Percentiles rank a stretch among this genome's conserved stretches.
Conservation (phyloP, 1,140 invertebrate species). For the Forficula auricularia region DNA sequence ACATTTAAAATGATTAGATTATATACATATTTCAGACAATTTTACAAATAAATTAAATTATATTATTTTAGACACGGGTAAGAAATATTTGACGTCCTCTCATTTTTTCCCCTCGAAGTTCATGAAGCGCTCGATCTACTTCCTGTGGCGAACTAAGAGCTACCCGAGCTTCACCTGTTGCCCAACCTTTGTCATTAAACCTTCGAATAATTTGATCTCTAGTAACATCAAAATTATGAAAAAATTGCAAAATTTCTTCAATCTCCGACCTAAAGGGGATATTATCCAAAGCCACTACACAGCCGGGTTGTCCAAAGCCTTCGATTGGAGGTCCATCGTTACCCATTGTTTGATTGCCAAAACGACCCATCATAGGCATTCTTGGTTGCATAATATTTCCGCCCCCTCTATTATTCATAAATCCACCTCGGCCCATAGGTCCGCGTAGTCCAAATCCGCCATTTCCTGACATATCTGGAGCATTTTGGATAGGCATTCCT, state of each 20-base stretch:
- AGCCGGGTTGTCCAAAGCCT: conserved; percentile 57
- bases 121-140: conserved; percentile 50
- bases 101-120: conserved; percentile 24
- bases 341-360: neutral
- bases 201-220: conserved; percentile 61
- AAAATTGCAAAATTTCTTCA: conserved; percentile 75
- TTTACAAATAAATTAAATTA: no score
- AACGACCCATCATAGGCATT: conserved; percentile 1
- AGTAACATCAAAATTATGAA: conserved; percentile 52
- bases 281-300: conserved; percentile 66
- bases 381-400: no score
- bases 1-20: no score
- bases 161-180: conserved; percentile 77
- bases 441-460: neutral
- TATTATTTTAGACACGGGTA: no score
- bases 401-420: no score
- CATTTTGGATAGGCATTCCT: conserved; percentile 15
- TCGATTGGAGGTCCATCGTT: conserved; percentile 24
- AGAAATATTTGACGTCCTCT: no score
- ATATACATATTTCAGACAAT: no score
- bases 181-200: conserved; percentile 65
- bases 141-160: conserved; percentile 57
- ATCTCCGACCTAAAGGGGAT: conserved; percentile 66
- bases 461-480: neutral
- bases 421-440: no score